Conservation (phyloP, 2,113 vertebrate genomes). For the Catharus fuscescens region DNA sequence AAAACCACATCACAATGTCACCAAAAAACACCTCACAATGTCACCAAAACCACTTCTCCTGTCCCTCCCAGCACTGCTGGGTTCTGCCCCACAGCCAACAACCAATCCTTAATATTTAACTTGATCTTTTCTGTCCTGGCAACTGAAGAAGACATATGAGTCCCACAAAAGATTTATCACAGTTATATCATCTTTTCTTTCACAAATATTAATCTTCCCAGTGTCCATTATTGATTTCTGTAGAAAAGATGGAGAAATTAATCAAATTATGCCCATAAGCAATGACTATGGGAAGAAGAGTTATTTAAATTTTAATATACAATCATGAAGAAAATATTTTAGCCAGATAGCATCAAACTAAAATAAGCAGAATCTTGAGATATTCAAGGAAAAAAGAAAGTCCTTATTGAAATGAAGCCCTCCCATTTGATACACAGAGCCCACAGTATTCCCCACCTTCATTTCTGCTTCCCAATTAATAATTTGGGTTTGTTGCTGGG, state of each 20-base stretch:
- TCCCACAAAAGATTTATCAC: background rate
- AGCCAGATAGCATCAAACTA: constrained; percentile 31
- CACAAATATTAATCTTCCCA: constrained; percentile 25
- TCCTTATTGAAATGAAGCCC: background rate
- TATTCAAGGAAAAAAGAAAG: background rate
- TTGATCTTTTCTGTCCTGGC: background rate
- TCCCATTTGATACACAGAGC: background rate
- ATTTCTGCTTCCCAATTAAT: constrained; percentile 28
- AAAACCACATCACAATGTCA: accelerated
- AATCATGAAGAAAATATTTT: constrained; percentile 51
- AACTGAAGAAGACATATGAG: background rate
- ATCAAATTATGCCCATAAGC: constrained; percentile 56
- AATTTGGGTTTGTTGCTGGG: constrained; percentile 22
- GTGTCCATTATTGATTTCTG: constrained; percentile 15
- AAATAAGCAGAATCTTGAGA: background rate
- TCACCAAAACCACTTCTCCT: background rate
- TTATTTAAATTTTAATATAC: constrained; percentile 57
- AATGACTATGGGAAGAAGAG: background rate
- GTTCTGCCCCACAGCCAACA: background rate
- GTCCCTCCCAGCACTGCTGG: background rate
- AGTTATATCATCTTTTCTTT: constrained; percentile 13
- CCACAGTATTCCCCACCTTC: background rate
- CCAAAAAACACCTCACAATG: background rate
- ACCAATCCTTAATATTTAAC: background rate
- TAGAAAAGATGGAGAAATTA: constrained; percentile 30